Conservation (phyloP, 2,888 invertebrate genomes). For the Epirrita christyi region DNA sequence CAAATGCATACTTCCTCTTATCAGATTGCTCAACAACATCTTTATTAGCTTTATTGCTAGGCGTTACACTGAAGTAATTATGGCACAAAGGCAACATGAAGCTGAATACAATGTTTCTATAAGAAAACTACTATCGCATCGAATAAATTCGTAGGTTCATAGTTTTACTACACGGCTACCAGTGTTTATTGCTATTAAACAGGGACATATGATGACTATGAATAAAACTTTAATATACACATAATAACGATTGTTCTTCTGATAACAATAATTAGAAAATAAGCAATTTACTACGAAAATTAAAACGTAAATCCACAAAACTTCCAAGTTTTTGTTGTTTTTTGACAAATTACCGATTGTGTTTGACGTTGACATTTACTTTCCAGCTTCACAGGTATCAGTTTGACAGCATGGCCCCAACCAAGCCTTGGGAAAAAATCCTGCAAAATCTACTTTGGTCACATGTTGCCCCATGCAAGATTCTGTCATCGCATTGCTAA, state of each 20-base stretch:
- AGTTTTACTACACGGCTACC: constrained; percentile 27
- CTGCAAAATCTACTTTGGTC: no score
- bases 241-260: neutral
- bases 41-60: constrained; percentile 69
- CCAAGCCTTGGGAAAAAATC: no score
- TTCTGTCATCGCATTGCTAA: no score
- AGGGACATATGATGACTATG: neutral
- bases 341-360: constrained; percentile 5
- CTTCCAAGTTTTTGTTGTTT: constrained; percentile 8
- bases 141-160: constrained; percentile 41
- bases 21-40: constrained; percentile 68
- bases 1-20: constrained; percentile 88
- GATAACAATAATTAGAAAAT: neutral
- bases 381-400: neutral
- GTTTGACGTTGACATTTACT: constrained; percentile 3
- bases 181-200: neutral
- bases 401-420: no score
- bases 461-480: no score
- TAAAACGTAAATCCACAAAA: neutral
- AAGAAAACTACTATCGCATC: constrained; percentile 38
- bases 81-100: constrained; percentile 82
- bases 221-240: neutral
- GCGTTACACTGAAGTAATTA: constrained; percentile 74
- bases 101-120: constrained; percentile 44
- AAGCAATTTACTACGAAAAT: neutral